Base-by-base conservation (phyloP, 2,888 invertebrate genomes). In the Cataglyphis albicans region DNA sequence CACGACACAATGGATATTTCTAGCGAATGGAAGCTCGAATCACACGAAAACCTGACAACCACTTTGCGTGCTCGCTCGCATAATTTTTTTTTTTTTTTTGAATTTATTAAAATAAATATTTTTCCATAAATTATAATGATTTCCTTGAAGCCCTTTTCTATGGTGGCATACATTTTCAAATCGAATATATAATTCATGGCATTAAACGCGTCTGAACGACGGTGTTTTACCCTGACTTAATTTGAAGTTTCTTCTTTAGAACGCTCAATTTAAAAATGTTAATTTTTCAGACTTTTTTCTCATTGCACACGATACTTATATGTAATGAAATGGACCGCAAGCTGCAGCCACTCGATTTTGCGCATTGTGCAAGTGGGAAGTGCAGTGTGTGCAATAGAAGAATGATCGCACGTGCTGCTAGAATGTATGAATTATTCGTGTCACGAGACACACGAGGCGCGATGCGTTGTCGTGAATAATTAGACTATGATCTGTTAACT, bases 381-480 rank as follows among this genome's bases (percentile, higher is more conserved):
- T 35, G 15, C 59, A 18, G 29, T 6, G 41, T n/a, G 1, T 29
- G n/a, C 67, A 68, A 38, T 9, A 57, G 3, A 76, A 76, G 52
- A 55, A 70, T 57, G 55, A 55, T 70, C 55, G 29, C 55, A 70
- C 38, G 55, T 70, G 55, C 76, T 68, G 41, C 15, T 44, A 32
- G 41, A 76, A 38, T 38, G 70, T 68, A 76, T 76, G 76, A 55
- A 70, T 70, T 76, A 76, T 76, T 70, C 72, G n/a, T 10, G 5
- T 70, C 76, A 70, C 72, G 38, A 55, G 12, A 57, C 29, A 21
- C 2, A 29, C 29, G 29, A 29, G n/a, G 35, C 12, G 9, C 21
- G 38, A 38, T 7, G 5, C 29, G 38, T 29, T 7, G n/a, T 70
- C 15, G 38, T 25, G 25, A 57, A 76, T 32, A 76, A 76, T 76